Evolutionary conservation across 2,797 vertebrate species (phyloP).

Genomic region (Cossypha dichroa): DNA sequence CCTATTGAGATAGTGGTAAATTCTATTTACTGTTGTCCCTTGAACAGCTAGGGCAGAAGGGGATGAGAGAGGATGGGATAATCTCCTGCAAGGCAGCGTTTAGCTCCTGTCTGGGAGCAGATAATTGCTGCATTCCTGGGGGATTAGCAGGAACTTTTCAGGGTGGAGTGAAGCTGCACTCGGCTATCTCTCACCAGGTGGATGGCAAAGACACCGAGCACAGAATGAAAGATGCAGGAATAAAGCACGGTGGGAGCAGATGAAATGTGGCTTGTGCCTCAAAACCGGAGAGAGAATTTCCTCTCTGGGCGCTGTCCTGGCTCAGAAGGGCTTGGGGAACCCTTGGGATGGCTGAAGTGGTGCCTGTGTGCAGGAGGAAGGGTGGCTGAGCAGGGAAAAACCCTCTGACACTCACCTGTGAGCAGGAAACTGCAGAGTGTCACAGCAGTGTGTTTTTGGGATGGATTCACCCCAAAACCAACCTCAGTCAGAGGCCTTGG

Average conservation of each 20-base stretch:
- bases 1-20: neutral
- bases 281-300: neutral
- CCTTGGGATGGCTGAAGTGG: neutral
- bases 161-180: neutral
- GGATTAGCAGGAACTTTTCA: constrained; percentile 18
- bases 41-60: neutral
- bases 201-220: neutral
- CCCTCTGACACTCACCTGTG: neutral
- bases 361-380: neutral
- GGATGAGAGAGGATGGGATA: constrained; percentile 18
- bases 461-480: neutral
- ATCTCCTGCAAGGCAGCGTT: constrained; percentile 33
- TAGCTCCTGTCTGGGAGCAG: constrained; percentile 30
- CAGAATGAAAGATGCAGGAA: neutral
- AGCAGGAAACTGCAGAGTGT: neutral
- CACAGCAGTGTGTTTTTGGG: rapidly evolving
- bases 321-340: neutral
- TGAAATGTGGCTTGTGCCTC: neutral
- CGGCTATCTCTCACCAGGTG: neutral
- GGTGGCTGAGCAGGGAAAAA: neutral
- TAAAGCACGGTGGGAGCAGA: neutral
- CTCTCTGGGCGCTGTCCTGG: neutral
- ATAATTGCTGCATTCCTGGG: constrained; percentile 2
- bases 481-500: neutral
- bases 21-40: constrained; percentile 5